phyloP scores from a whole-genome alignment of 2,797 vertebrate species.

The Sphaeramia orbicularis region DNA sequence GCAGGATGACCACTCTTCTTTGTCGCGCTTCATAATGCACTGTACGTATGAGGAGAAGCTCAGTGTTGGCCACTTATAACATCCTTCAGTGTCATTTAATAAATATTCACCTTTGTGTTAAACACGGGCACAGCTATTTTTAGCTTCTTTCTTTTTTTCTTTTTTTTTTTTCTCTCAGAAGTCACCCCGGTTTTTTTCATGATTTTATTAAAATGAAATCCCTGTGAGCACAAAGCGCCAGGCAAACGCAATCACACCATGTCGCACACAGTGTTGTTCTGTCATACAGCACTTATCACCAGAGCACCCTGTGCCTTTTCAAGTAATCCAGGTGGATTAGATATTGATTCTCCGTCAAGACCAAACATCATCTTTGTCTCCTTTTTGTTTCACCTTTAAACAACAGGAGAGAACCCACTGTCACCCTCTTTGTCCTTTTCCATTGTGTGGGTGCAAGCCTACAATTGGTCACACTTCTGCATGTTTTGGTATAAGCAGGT shows the following conservation, averaged over 20 bases:
- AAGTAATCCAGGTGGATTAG: conserved; percentile 72
- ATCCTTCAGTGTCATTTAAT: not conserved
- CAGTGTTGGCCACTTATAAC: conserved; percentile 2
- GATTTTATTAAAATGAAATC: conserved; percentile 13
- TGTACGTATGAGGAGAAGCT: not conserved
- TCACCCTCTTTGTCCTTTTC: conserved; percentile 18
- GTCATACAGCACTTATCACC: conserved; percentile 42
- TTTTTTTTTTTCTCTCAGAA: conserved; percentile 4
- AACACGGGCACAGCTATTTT: not conserved
- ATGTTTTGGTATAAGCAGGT: conserved; percentile 18
- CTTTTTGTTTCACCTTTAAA: conserved; percentile 60
- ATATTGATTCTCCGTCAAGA: conserved; percentile 68
- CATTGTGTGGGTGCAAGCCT: not conserved
- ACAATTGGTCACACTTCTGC: conserved; percentile 5
- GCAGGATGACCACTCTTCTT: conserved; percentile 27
- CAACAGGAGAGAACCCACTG: conserved; percentile 32
- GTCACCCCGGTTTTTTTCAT: conserved; percentile 5
- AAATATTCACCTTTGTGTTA: not conserved
- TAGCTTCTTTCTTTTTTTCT: not conserved
- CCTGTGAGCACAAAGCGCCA: conserved; percentile 17
- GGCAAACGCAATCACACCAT: conserved; percentile 1
- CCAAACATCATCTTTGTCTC: conserved; percentile 60
- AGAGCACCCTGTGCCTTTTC: conserved; percentile 55
- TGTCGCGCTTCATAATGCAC: conserved; percentile 7
- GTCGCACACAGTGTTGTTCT: conserved; percentile 14